Conservation (phyloP, 37 sponge, comb jelly and placozoan species). For the Haliclona indistincta region DNA sequence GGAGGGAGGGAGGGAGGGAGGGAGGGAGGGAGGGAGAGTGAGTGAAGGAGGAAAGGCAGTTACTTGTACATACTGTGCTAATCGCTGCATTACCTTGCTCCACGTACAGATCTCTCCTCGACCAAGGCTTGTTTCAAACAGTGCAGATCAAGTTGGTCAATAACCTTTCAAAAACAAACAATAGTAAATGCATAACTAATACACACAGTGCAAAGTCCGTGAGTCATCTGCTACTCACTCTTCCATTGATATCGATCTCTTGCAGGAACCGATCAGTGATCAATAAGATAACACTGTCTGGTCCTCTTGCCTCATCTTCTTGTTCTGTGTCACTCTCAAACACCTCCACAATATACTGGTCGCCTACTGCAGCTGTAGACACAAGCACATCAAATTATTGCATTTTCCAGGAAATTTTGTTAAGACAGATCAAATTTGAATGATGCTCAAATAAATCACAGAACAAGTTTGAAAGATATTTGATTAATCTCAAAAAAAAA, state of each 20-base stretch:
- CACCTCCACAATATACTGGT: slow-evolving; percentile 54
- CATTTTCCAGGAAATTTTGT: too few relatives aligned
- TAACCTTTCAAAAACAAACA: not conserved
- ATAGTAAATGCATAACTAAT: not conserved
- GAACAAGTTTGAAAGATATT: too few relatives aligned
- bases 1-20: not conserved
- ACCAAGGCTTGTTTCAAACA: not conserved
- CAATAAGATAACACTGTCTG: slow-evolving; percentile 12
- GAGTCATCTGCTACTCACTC: not conserved
- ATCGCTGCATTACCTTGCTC: too few relatives aligned
- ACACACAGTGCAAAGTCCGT: not conserved
- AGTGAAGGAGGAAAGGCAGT: not conserved
- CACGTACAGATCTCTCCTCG: not conserved
- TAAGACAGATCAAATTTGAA: too few relatives aligned
- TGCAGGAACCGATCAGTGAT: slow-evolving; percentile 63
- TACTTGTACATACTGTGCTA: too few relatives aligned
- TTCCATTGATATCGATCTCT: slow-evolving; percentile 35
- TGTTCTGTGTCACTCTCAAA: slow-evolving; percentile 76
- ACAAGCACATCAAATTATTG: too few relatives aligned
- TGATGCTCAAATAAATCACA: too few relatives aligned
- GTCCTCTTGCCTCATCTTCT: slow-evolving; percentile 10
- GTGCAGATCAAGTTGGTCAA: slow-evolving; percentile 5
- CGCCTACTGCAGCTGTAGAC: too few relatives aligned
- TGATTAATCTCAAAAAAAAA: too few relatives aligned
- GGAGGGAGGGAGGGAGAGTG: not conserved